Base-by-base conservation (phyloP, 2,113 vertebrate genomes). In the Caranx melampygus region DNA sequence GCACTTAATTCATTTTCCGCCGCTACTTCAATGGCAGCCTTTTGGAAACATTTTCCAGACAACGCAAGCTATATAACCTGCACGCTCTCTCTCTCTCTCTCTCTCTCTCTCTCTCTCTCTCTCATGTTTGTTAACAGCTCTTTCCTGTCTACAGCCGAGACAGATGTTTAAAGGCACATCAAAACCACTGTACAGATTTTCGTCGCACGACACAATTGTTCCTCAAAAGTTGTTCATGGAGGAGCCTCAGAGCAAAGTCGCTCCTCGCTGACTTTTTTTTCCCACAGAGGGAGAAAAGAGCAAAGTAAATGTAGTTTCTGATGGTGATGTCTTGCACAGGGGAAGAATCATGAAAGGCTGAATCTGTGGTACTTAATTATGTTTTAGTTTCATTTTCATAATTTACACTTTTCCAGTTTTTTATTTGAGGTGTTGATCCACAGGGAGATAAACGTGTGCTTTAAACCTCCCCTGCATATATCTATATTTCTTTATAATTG, bases 291-390 rank as follows among this genome's bases (percentile, higher is more conserved):
- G 3, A 35, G 4, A 62, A 57, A 49, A 60, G 87, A 86, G 73
- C 55, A 74, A 78, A 88, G 88, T 90, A 91, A 94, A 94, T 92
- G 93, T 92, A 87, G 91, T 94, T 96, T 73, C 31, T 95, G 31
- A 26, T 93, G 92, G 93, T 93, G 92, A 92, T 94, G 88, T 92
- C 88, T 87, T 81, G 93, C 81, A 64, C 87, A 89, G 82, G 82
- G 63, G 5, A 33, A 61, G 35, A 33, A 58, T 85, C 15, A 37
- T 65, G 2, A 49, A 67, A 44, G 93, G 94, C 94, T 93, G 94
- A 93, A 93, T 95, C 95, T 95, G 95, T 95, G 94, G 94, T 95
- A 96, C 96, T 96, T 95, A 96, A 94, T 89, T 90, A 92, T 92
- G 94, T 93, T 92, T 92, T 26, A 26, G 26, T 26, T 26, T 26